Percentiles rank a stretch among this genome's conserved stretches.
These are phyloP conservation scores for Chlorops oryzae DNA, from an alignment of 1,140 invertebrate species.

Conservation along the genomic window DNA sequence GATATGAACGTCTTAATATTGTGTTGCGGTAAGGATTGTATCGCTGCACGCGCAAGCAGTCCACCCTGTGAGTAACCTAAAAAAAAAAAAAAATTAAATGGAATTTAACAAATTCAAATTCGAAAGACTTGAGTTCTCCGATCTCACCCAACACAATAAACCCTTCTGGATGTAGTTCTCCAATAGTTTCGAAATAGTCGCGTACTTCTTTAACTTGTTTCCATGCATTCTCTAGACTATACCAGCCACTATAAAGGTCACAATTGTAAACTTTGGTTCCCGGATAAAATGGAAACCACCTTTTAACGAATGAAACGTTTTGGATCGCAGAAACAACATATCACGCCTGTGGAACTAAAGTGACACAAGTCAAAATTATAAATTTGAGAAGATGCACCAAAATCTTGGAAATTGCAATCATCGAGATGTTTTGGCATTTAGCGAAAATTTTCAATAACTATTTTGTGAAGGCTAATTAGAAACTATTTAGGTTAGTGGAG, in stretches of 20 bases:
- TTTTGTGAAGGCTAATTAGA: no score
- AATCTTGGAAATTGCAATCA: no score
- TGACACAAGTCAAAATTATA: no score
- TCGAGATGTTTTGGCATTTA: no score
- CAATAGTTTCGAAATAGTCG: conserved; percentile 63
- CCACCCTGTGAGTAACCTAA: conserved; percentile 83
- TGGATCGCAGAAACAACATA: no score
- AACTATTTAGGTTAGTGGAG: no score
- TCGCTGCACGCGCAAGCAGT: conserved; percentile 66
- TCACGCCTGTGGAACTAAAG: no score
- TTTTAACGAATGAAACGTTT: no score
- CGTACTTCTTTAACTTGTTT: conserved; percentile 72
- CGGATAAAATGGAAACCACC: no score
- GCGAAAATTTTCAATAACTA: no score
- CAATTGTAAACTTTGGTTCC: conserved; percentile 73
- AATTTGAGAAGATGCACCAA: no score
- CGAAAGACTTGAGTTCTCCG: conserved; percentile 5
- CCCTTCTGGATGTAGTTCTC: conserved; percentile 67
- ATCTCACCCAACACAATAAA: conserved; percentile 71
- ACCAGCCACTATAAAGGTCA: conserved; percentile 67
- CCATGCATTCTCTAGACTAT: conserved; percentile 78
- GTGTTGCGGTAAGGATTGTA: conserved; percentile 70
- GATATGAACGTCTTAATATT: conserved; percentile 83
- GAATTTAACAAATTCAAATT: conserved; percentile 2
- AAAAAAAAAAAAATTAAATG: conserved; percentile 15